Evolutionary conservation across 2,888 invertebrate species (phyloP).

Genomic region (Pristionchus fissidentatus): DNA sequence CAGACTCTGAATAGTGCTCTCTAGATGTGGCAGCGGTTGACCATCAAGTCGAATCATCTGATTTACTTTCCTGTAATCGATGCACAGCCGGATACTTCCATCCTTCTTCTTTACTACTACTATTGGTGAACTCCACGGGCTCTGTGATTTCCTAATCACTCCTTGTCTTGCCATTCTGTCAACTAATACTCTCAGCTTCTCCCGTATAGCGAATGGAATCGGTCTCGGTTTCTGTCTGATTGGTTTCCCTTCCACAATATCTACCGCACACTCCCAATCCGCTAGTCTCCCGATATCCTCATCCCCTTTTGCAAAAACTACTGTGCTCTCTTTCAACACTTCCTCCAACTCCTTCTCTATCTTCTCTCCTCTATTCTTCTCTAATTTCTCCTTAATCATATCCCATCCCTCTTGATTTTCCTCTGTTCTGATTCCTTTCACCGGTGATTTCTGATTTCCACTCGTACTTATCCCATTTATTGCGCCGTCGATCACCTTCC

Average conservation of each 20-base stretch:
- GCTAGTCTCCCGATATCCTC: neutral
- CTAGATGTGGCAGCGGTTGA: conserved; percentile 61
- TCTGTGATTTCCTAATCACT: conserved; percentile 48
- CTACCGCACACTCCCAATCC: neutral
- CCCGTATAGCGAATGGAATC: conserved; percentile 49
- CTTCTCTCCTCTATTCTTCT: neutral
- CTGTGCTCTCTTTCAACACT: neutral
- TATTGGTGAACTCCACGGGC: conserved; percentile 50
- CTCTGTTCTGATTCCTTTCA: neutral
- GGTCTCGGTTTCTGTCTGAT: conserved; percentile 29
- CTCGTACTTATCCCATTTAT: too few species aligned
- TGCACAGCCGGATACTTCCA: conserved; percentile 57
- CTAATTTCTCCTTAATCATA: neutral
- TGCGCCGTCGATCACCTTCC: neutral
- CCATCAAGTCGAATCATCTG: conserved; percentile 54
- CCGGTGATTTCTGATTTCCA: too few species aligned
- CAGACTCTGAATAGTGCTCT: conserved; percentile 56
- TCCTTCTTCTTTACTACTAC: conserved; percentile 60
- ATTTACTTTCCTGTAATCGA: conserved; percentile 63
- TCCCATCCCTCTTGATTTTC: neutral
- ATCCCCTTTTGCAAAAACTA: neutral
- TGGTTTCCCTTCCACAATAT: neutral
- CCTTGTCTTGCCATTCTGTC: conserved; percentile 45
- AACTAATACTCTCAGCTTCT: conserved; percentile 41
- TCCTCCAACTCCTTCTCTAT: neutral